Evolutionary conservation across 2,113 vertebrate species (phyloP).

Genomic region (Rhipidura dahli): DNA sequence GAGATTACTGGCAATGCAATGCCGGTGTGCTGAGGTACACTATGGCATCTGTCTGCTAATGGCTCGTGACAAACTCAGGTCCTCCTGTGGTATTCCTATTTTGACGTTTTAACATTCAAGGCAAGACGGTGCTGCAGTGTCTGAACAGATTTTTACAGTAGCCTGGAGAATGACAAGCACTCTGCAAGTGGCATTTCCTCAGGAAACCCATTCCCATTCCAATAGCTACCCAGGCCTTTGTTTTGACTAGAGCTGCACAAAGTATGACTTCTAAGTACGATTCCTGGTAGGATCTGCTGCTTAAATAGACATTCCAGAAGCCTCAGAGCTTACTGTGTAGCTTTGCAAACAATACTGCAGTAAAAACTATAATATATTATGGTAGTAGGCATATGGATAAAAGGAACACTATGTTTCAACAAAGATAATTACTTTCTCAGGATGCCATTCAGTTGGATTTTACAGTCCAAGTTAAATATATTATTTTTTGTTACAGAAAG

Average conservation of each 20-base stretch:
- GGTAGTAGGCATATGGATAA: neutral
- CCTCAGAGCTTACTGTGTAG: neutral
- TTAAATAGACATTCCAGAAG: neutral
- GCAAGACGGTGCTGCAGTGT: neutral
- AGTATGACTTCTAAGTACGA: neutral
- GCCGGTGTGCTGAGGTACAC: neutral
- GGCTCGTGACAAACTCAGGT: neutral
- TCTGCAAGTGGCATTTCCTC: slow-evolving; percentile 43
- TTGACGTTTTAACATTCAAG: neutral
- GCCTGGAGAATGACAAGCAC: neutral
- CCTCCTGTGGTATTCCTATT: neutral
- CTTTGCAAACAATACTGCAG: neutral
- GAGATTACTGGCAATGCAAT: neutral
- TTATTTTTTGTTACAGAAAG: neutral
- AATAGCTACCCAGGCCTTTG: neutral
- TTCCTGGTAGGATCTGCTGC: neutral
- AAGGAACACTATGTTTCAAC: neutral
- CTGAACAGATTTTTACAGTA: neutral
- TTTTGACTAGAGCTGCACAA: neutral
- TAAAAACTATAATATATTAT: neutral
- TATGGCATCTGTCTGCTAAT: neutral
- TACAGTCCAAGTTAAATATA: neutral
- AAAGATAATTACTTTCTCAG: neutral
- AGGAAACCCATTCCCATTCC: slow-evolving; percentile 10
- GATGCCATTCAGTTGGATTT: neutral